Conservation (phyloP, 2,888 invertebrate genomes). For the Drosophila pegasa region DNA sequence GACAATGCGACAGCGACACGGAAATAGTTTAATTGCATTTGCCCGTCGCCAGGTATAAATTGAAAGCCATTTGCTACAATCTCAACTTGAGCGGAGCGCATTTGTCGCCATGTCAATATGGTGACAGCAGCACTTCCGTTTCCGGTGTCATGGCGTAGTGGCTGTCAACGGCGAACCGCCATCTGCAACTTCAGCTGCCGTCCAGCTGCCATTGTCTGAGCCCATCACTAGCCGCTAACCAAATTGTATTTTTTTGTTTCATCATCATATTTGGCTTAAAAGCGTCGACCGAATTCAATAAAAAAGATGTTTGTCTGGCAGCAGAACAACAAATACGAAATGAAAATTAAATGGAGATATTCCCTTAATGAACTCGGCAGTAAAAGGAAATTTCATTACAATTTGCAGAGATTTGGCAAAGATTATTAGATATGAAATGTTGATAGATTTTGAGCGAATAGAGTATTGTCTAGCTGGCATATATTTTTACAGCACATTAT, state of each 20-base stretch:
- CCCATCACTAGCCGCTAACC: conserved; percentile 55
- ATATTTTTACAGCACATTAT: neutral
- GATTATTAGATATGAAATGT: neutral
- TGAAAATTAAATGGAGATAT: conserved; percentile 1
- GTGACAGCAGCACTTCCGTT: conserved; percentile 76
- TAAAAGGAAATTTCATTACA: conserved; percentile 58
- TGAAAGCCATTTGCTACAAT: conserved; percentile 70
- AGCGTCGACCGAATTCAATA: conserved; percentile 57
- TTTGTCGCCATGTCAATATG: conserved; percentile 77
- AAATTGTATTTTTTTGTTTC: conserved; percentile 43
- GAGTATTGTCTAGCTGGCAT: neutral
- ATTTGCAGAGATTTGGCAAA: neutral
- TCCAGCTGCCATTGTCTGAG: conserved; percentile 43
- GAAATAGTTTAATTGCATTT: conserved; percentile 80
- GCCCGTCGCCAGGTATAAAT: conserved; percentile 53
- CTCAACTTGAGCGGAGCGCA: conserved; percentile 66
- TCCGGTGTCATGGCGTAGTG: conserved; percentile 61
- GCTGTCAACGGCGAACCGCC: conserved; percentile 37
- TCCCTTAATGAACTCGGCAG: conserved; percentile 52
- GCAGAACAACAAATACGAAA: conserved; percentile 1
- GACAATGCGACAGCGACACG: conserved; percentile 57
- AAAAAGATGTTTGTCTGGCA: conserved; percentile 39
- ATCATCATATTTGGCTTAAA: conserved; percentile 67
- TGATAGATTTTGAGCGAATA: too few species aligned
- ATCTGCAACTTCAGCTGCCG: conserved; percentile 32